Conservation (phyloP, 2,888 invertebrate genomes). For the Melinaea marsaeus region DNA sequence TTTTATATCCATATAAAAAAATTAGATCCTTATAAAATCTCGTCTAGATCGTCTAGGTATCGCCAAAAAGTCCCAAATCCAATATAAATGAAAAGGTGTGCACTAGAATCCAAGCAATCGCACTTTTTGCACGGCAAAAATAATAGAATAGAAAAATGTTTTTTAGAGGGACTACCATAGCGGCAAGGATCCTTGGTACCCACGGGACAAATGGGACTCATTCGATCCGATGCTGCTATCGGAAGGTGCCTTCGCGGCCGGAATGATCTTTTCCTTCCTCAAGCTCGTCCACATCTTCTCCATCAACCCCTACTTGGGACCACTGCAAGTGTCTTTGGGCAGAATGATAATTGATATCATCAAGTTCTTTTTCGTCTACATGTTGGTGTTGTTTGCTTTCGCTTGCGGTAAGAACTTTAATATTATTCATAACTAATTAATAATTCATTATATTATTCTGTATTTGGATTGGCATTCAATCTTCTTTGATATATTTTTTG, state of each 20-base stretch:
- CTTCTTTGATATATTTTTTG: too few species aligned
- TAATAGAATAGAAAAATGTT: constrained; percentile 16
- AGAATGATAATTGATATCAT: constrained; percentile 96
- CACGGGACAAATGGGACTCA: constrained; percentile 94
- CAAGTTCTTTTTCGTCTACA: constrained; percentile 97
- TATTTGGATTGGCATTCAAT: too few species aligned
- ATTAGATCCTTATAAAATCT: neutral
- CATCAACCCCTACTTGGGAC: constrained; percentile 97
- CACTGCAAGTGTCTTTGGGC: constrained; percentile 94
- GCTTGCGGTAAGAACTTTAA: constrained; percentile 86
- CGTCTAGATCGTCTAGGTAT: neutral
- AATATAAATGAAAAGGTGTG: too few species aligned
- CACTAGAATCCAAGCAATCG: too few species aligned
- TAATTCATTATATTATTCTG: too few species aligned
- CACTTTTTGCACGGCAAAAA: too few species aligned
- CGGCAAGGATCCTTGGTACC: constrained; percentile 89
- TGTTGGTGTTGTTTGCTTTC: constrained; percentile 94
- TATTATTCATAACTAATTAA: constrained; percentile 7
- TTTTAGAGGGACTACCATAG: constrained; percentile 82
- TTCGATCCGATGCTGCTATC: constrained; percentile 97
- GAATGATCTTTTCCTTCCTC: constrained; percentile 96
- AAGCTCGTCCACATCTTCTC: constrained; percentile 98
- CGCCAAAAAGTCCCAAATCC: too few species aligned
- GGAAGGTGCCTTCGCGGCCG: constrained; percentile 96
- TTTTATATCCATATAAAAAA: neutral